Conservation (phyloP, 2,797 vertebrate genomes). For the Myioborus miniatus region DNA sequence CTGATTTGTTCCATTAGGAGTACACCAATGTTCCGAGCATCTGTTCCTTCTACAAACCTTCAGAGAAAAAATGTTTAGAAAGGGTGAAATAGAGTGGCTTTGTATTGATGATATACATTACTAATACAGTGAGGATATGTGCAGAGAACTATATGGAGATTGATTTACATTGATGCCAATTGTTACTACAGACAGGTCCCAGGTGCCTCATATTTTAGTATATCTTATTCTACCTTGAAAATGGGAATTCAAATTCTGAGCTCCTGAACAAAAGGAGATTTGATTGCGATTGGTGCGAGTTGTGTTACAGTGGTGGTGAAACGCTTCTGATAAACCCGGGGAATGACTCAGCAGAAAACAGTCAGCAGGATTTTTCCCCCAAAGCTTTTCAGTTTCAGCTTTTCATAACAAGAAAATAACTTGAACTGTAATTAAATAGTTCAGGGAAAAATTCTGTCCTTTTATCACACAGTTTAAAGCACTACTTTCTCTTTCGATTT, state of each 20-base stretch:
- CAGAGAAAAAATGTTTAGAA: neutral
- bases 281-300: neutral
- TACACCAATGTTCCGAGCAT: neutral
- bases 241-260: neutral
- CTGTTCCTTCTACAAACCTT: neutral
- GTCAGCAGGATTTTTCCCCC: slow-evolving; percentile 1
- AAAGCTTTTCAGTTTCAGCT: slow-evolving; percentile 27
- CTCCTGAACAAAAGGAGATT: slow-evolving; percentile 19
- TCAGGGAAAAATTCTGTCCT: neutral
- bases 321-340: slow-evolving; percentile 24
- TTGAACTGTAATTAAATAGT: neutral
- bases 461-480: neutral
- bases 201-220: neutral
- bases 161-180: neutral
- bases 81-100: neutral
- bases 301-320: neutral
- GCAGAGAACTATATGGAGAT: neutral
- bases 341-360: slow-evolving; percentile 62
- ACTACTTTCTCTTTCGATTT: neutral
- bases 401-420: slow-evolving; percentile 10
- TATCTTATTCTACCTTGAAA: slow-evolving; percentile 10
- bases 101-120: neutral
- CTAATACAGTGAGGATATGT: neutral
- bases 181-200: neutral
- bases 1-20: neutral